Evolutionary conservation across 2,888 invertebrate genomes (phyloP), one percentile per base, ranked within the genome.

Genomic region (Hylaea fasciaria): DNA sequence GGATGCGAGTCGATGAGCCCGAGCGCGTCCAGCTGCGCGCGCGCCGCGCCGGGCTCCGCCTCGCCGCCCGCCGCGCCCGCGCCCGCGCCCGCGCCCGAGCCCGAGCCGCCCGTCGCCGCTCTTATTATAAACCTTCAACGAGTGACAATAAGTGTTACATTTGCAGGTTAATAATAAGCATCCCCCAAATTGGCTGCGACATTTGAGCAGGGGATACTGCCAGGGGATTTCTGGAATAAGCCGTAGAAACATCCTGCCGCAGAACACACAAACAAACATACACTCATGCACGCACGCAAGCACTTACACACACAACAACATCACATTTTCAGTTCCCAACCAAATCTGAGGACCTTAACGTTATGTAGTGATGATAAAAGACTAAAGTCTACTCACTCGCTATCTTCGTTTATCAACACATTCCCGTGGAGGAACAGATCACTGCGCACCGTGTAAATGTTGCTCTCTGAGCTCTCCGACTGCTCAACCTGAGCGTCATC

Each of bases 361-460:
- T 22, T 22, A 22, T 22, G 22, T 37, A n/a, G 40, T 13, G 2
- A 13, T 2, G 2, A 13, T 5, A 45, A 13, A 29, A 32, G 7
- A 11, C 35, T n/a, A n/a, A 35, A 5, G 14, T 13, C 0, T 53
- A 87, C 89, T 88, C 54, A 91, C 92, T 89, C 86, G 81, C 88
- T 92, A 57, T 92, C 91, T 45, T 92, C 92, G 52, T 87, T 89
- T 48, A 83, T 84, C 51, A 87, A 76, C 39, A 86, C 80, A 57
- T 91, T 90, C 8, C 89, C 89, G 57, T 90, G 91, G 0, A 92
- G 85, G 74, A 92, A 92, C 28, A 92, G 81, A 61, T 92, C 92
- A 62, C 91, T 91, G 39, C 89, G 77, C 54, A 91, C 85, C 0
- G 89, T 86, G 69, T 81, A 90, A 35, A 86, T 84, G 67, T 87